Evolutionary conservation across 2,888 invertebrate genomes (phyloP), one percentile per base, ranked within the genome.

Genomic region (Melinaea menophilus): DNA sequence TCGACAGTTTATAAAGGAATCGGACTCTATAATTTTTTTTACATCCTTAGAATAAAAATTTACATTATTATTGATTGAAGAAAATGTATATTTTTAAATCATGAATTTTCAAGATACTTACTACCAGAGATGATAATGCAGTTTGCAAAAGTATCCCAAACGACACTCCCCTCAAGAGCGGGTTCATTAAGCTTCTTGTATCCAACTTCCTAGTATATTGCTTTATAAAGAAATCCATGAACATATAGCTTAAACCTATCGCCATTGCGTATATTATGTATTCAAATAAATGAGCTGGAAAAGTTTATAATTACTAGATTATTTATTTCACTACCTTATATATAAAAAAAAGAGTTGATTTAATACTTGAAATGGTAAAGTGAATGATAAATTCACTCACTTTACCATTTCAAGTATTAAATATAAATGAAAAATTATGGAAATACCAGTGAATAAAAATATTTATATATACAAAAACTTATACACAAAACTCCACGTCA

Each of bases 171-270:
- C 77, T 80, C 35, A 88, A 72, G 35, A 88, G 71, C 47, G 88
- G 88, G 71, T 81, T 86, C 59, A 88, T 67, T 33, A 69, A 67
- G 65, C 71, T 71, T 67, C 77, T 72, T 11, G 78, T 79, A 63
- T 84, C 81, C 47, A 81, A 63, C 69, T 75, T 80, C 58, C 76
- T 79, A 5, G 87, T 85, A 55, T 87, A 88, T 63, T 80, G 81
- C 66, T 80, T 87, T 65, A 86, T 84, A 68, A 88, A 88, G 67
- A 79, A 75, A 69, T 88, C 88, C 86, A 85, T 85, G 58, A 77
- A 84, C 81, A 87, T 79, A 65, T 86, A 88, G 2, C 81, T 68
- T 71, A 86, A 76, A 4, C 87, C 88, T 46, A 86, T 57, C 5
- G 72, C 72, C 54, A 79, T 56, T 75, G 82, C 78, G 54, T 74